Conservation (phyloP, 1,140 invertebrate genomes). For the Brachionus rotundiformis region DNA sequence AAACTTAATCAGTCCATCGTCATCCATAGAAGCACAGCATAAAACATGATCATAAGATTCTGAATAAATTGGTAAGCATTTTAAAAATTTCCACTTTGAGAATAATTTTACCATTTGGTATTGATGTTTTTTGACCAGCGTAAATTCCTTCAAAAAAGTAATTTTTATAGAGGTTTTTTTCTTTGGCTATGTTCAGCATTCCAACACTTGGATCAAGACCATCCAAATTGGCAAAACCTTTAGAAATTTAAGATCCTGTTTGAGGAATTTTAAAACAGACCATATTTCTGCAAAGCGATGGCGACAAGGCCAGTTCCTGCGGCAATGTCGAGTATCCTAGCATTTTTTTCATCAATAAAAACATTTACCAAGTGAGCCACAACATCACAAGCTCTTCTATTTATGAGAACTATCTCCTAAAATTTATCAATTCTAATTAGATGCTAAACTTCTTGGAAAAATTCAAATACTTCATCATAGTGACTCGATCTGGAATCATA, state of each 20-base stretch:
- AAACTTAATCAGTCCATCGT: conserved; percentile 16
- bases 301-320: conserved; percentile 13
- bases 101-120: not conserved
- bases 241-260: not conserved
- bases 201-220: not conserved
- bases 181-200: conserved; percentile 36
- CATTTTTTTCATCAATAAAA: conserved; percentile 17
- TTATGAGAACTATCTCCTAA: conserved; percentile 13
- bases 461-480: not conserved
- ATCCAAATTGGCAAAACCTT: not conserved
- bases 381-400: conserved; percentile 10
- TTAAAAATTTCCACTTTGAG: not conserved
- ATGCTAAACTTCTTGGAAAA: no score
- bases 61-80: no score
- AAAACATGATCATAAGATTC: conserved; percentile 22
- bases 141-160: not conserved
- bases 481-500: not conserved
- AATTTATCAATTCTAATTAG: not conserved
- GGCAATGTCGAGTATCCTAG: not conserved
- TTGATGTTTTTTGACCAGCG: not conserved
- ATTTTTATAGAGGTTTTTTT: conserved; percentile 13
- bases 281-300: not conserved
- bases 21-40: conserved; percentile 4
- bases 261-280: not conserved
- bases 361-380: conserved; percentile 7